Base-by-base conservation (phyloP, 1,140 invertebrate species). In the Calephelis nemesis region DNA sequence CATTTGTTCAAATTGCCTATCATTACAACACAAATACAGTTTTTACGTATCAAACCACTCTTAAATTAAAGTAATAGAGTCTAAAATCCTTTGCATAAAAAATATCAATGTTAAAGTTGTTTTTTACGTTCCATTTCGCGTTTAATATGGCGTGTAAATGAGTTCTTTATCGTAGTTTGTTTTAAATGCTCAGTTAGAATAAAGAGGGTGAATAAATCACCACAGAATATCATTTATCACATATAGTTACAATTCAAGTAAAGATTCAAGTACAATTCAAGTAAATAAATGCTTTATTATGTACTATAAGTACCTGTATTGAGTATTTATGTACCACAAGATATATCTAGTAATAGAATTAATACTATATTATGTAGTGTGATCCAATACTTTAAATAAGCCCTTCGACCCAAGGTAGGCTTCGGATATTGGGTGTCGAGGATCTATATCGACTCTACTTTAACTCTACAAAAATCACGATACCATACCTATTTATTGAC, bases 111-210 rank as follows among this genome's bases (percentile, higher is more conserved):
- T 73, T 72, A 60, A 72, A 75, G 69, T 72, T 45, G 74, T 73
- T 86, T 86, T 84, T 81, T 82, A 79, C 81, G 77, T 82, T 75
- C 81, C 82, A 87, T 89, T 89, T 85, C 82, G 77, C 73, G 82
- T 81, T 81, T 89, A 91, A 91, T 85, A 81, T 74, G 75, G 77
- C 87, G 87, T 91, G 79, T 87, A 91, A 91, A 91, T 91, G 84
- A 88, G 87, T 91, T 89, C 88, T 88, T 91, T 91, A 88, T 87
- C 83, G 81, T 74, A 74, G 78, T 78, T 78, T 81, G 83, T 86
- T 90, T 89, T 82, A 84, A 89, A 79, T 78, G 71, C 71, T 84
- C 85, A 86, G 78, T 84, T 74, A 83, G 82, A 75, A 81, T 67
- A 54, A 64, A 67, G 69, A 77, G 87, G 87, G 85, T 89, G 87